Conservation (phyloP, 2,888 invertebrate species). For the Caradrina kadenii region DNA sequence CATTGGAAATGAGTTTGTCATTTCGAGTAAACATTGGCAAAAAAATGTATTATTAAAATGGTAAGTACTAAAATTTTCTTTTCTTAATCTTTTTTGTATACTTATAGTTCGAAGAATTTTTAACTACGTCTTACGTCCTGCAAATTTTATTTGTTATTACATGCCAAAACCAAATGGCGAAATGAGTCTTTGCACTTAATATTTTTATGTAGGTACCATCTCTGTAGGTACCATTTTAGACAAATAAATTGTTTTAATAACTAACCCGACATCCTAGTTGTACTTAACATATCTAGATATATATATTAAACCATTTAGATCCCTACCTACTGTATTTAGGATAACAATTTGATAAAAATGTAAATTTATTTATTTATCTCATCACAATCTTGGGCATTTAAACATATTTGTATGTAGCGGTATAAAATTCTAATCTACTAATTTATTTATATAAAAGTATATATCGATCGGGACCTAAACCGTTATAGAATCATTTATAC, state of each 20-base stretch:
- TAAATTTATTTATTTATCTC: background rate
- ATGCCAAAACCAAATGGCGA: too few relatives aligned
- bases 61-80: background rate
- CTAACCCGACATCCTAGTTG: background rate
- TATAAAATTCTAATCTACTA: constrained; percentile 46
- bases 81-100: background rate
- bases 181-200: too few relatives aligned
- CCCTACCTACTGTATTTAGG: background rate
- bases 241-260: background rate
- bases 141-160: too few relatives aligned
- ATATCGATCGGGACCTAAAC: constrained; percentile 27
- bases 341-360: background rate
- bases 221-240: too few relatives aligned
- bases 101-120: too few relatives aligned
- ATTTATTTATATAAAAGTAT: constrained; percentile 35
- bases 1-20: constrained; percentile 16
- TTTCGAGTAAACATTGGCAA: constrained; percentile 18
- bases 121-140: too few relatives aligned
- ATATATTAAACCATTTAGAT: background rate
- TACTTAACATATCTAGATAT: background rate
- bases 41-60: background rate
- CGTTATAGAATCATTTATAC: constrained; percentile 34
- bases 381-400: background rate
- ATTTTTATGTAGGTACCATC: too few relatives aligned
- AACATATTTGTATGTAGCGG: constrained; percentile 39